Percentiles rank a stretch among this genome's conserved stretches.
These are phyloP conservation scores for Fringilla coelebs DNA, from an alignment of 2,797 vertebrate genomes.

Conservation along the genomic window DNA sequence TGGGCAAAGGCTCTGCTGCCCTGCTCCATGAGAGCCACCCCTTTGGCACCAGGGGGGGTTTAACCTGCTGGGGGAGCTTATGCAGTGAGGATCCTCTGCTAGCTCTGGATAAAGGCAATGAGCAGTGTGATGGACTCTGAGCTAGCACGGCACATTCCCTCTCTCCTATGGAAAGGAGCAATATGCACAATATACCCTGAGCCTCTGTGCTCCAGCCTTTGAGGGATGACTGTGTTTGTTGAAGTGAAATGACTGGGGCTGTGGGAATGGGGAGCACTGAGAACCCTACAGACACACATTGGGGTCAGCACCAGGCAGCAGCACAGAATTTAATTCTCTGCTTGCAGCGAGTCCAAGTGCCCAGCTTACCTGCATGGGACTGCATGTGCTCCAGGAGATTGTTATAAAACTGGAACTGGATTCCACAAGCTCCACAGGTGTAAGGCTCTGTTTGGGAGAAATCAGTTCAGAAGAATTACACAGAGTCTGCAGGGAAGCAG, in stretches of 20 bases:
- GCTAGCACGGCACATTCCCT: not conserved
- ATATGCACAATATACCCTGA: not conserved
- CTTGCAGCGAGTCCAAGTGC: slow-evolving; percentile 12
- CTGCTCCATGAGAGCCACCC: not conserved
- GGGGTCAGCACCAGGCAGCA: slow-evolving; percentile 34
- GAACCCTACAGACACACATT: not conserved
- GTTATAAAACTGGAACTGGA: slow-evolving; percentile 99
- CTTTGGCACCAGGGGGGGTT: not conserved
- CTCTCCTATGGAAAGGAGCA: not conserved
- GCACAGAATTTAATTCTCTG: slow-evolving; percentile 24
- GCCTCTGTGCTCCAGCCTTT: not conserved
- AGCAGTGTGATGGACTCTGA: not conserved
- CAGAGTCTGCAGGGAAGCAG: not conserved
- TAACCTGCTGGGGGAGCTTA: not conserved
- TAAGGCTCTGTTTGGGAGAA: slow-evolving; percentile 93
- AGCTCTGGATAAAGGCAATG: not conserved
- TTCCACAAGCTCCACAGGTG: slow-evolving; percentile 98
- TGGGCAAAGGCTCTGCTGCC: slow-evolving; percentile 29
- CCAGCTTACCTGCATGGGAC: slow-evolving; percentile 93
- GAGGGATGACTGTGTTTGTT: not conserved
- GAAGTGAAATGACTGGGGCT: slow-evolving; percentile 14
- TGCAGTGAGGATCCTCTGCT: not conserved
- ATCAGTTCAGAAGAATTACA: slow-evolving; percentile 58
- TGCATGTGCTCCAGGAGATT: slow-evolving; percentile 99
- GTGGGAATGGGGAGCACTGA: slow-evolving; percentile 16